These are phyloP conservation scores for Rhinopomastus cyanomelas DNA, from an alignment of 2,113 vertebrate species.

Conservation along the genomic window DNA sequence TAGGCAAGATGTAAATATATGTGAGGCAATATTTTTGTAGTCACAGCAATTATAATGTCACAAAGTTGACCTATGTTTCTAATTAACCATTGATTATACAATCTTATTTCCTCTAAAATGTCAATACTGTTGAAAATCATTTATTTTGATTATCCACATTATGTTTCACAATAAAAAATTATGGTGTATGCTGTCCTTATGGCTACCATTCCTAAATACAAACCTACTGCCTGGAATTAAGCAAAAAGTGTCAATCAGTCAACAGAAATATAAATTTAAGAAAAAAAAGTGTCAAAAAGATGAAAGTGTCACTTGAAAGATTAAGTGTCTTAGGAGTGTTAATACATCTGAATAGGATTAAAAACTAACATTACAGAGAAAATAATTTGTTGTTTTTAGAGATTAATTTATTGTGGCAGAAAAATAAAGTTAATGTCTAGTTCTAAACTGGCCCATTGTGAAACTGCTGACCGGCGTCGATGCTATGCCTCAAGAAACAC, in stretches of 20 bases:
- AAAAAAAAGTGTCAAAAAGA: too few species aligned
- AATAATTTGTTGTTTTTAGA: not conserved
- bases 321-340: not conserved
- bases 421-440: not conserved
- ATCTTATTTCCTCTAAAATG: not conserved
- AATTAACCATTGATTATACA: not conserved
- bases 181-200: not conserved
- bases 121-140: not conserved
- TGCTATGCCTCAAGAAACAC: not conserved
- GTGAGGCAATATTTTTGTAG: not conserved
- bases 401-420: not conserved
- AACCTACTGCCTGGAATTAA: not conserved
- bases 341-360: not conserved
- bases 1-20: not conserved
- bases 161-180: not conserved
- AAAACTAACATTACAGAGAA: not conserved
- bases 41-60: not conserved
- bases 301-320: not conserved
- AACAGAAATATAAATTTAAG: conserved; percentile 21
- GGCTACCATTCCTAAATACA: not conserved
- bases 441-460: not conserved
- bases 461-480: not conserved
- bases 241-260: not conserved
- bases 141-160: not conserved
- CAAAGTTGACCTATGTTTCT: not conserved